Base-by-base conservation (phyloP, 2,888 invertebrate species). In the Apodemia zela region DNA sequence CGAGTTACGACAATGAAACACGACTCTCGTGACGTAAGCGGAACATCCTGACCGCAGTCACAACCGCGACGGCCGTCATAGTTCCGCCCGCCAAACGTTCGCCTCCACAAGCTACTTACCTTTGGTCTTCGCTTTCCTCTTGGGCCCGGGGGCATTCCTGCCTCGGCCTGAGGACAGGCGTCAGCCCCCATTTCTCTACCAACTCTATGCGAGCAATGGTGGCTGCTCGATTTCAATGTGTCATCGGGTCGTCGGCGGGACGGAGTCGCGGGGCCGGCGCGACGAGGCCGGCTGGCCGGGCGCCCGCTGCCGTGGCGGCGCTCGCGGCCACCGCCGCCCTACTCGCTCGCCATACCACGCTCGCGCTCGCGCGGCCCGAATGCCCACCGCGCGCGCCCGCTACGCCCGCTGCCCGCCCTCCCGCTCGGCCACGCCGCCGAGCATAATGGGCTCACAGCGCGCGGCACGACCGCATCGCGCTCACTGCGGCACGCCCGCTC, bases 171-270 rank as follows among this genome's bases (percentile, higher is more conserved):
- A 97, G 96, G 96, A 97, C 97, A 95, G 97, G 97, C 95, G 97
- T 97, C 94, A 97, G 96, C 96, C 97, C 97, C 97, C 97, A 97
- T 97, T 97, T 96, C 94, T 97, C 97, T 94, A 97, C 95, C 94
- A 97, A 97, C 95, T 97, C 97, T 96, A 97, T 96, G 94, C 97
- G 97, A 95, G 97, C 97, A 98, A 97, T 97, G 96, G 96, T 96
- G 96, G 94, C 94, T 94, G 94, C 93, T 94, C 94, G 93, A 84
- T 73, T 76, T 82, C 84, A 87, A 87, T 84, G 77, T 84, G 85
- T 87, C 89, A 89, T 89, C 86, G 87, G 88, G 78, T 86, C 83
- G 85, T 84, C 81, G 85, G 77, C 75, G 83, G 78, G 78, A 82
- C 76, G 83, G 81, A 79, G 82, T 79, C 80, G 81, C 81, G 81